Base-by-base conservation (phyloP, 2,113 vertebrate species). In the Calidris pygmaea region DNA sequence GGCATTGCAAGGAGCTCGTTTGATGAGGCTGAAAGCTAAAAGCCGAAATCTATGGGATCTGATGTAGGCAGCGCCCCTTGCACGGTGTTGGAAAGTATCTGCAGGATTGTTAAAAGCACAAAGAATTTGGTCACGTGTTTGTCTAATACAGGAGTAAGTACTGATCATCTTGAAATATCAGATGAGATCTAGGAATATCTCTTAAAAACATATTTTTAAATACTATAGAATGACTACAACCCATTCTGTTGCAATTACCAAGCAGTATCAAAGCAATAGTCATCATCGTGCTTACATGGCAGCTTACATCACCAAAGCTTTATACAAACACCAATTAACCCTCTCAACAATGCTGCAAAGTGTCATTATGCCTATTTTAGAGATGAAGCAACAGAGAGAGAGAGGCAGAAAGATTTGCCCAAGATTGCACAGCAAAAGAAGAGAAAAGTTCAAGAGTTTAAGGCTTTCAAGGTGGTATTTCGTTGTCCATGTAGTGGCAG, bases 281-380 rank as follows among this genome's bases (percentile, higher is more conserved):
- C 87, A 91, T 60, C 80, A 15, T 14, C 29, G 3, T 56, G 87
- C 89, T 92, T 66, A 56, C 86, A 32, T 11, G 84, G 89, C 92
- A 88, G 80, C 75, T 95, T 75, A 91, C 87, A 60, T 94, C 94
- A 91, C 50, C 85, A 7, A 18, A 39, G 81, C 94, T 84, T 79
- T 32, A 35, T 56, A 63, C 90, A 96, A 94, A 94, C 90, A 94
- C 80, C 84, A 87, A 95, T 94, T 91, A 91, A 70, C 70, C 63
- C 71, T 84, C 70, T 56, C 60, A 67, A 71, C 89, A 81, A 65
- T 56, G 70, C 81, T 83, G 91, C 73, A 16, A 16, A 81, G 78
- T 86, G 84, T 80, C 87, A 93, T 80, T 82, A 47, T 9, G 50
- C 10, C 76, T 55, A n/a, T 53, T 80, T 68, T 77, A 56, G 35